These are phyloP conservation scores for Myodes glareolus DNA, from an alignment of 2,113 vertebrate genomes.

Conservation along the genomic window DNA sequence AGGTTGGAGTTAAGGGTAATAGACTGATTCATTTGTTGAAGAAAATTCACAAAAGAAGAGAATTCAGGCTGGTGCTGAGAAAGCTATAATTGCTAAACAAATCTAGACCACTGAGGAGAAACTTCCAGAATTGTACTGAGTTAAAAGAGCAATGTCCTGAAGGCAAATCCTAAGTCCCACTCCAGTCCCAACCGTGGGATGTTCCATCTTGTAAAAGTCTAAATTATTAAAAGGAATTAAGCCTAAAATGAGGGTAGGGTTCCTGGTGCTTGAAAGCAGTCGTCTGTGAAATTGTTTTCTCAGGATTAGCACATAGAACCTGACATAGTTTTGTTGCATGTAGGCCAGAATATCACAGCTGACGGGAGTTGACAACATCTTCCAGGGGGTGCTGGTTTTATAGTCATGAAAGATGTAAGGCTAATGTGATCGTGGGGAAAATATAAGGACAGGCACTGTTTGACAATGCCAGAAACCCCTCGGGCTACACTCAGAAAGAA, in stretches of 20 bases:
- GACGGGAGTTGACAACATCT: neutral
- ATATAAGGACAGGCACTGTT: neutral
- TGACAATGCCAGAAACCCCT: neutral
- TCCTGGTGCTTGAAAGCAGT: neutral
- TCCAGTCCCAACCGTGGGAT: neutral
- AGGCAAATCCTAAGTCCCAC: neutral
- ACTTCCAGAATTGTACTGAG: neutral
- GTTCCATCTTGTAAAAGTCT: neutral
- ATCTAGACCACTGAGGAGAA: neutral
- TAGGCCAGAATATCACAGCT: neutral
- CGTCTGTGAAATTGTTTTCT: neutral
- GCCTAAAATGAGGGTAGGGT: neutral
- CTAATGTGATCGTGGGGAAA: neutral
- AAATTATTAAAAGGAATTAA: neutral
- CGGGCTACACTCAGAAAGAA: neutral
- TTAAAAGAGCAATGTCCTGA: neutral
- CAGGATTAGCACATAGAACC: neutral
- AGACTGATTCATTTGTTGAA: neutral
- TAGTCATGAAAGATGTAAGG: neutral
- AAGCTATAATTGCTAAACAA: neutral
- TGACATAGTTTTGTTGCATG: neutral
- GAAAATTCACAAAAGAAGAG: neutral
- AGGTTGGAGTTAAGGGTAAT: neutral
- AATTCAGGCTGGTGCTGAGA: neutral
- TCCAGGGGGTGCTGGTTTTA: neutral